Percentiles rank a stretch among this genome's conserved stretches.
Evolutionary conservation across 2,113 vertebrate species (phyloP).

Genomic region (Ellobius talpinus): DNA sequence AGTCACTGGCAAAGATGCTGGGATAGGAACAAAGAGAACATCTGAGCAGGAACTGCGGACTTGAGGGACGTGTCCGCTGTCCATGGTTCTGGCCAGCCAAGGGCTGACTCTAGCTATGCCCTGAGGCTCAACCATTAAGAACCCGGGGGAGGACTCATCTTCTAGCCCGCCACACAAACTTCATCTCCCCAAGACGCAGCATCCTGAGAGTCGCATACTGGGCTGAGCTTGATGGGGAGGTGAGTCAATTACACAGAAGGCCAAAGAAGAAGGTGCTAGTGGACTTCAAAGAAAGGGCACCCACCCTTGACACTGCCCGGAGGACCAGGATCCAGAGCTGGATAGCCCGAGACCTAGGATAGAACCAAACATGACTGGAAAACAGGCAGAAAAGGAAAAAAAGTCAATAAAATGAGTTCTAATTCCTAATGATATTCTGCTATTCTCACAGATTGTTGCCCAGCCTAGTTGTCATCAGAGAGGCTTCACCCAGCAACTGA

Average conservation of each 20-base stretch:
- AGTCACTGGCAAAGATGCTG: background rate
- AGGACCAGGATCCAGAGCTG: background rate
- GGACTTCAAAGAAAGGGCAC: background rate
- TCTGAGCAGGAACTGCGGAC: fast-evolving
- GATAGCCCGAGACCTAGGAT: background rate
- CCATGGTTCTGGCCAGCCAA: constrained; percentile 11
- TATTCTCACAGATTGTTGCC: background rate
- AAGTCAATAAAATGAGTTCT: background rate
- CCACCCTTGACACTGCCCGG: background rate
- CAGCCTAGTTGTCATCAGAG: background rate
- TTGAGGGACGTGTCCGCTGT: background rate
- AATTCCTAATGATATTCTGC: background rate
- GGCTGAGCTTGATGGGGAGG: too few relatives aligned
- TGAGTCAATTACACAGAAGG: background rate
- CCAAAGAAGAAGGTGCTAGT: background rate
- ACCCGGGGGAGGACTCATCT: background rate
- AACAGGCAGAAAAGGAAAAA: background rate
- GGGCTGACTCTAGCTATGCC: background rate
- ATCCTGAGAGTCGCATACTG: background rate
- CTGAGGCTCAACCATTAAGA: fast-evolving
- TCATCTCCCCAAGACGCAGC: background rate
- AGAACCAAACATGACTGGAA: background rate
- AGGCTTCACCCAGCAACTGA: background rate
- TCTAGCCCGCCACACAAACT: background rate
- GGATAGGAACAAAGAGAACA: background rate